phyloP scores from a whole-genome alignment of 1,140 invertebrate species.

The Agrypnia vestita region DNA sequence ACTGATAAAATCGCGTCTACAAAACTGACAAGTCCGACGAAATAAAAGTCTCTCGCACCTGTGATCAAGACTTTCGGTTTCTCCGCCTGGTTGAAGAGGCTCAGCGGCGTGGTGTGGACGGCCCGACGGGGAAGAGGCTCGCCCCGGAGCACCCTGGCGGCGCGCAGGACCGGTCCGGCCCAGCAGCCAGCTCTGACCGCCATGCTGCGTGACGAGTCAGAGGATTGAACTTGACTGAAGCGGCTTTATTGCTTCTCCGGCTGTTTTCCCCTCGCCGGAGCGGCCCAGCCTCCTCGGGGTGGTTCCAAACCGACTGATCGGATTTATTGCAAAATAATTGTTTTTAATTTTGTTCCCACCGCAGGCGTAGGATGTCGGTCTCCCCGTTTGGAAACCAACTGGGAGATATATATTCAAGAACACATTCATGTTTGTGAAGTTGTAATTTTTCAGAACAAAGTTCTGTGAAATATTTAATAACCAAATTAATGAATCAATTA shows the following conservation, averaged over 20 bases:
- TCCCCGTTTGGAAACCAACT: too few species aligned
- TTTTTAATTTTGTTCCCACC: too few species aligned
- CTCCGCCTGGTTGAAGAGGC: background rate
- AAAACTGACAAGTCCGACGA: background rate
- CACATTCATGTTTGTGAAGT: too few species aligned
- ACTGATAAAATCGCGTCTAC: background rate
- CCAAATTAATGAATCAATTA: too few species aligned
- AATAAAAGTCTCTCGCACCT: background rate
- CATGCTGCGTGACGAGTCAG: constrained; percentile 32
- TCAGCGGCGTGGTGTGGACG: background rate
- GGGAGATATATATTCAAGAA: too few species aligned
- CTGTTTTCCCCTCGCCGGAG: background rate
- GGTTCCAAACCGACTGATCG: constrained; percentile 15
- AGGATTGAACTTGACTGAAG: constrained; percentile 56
- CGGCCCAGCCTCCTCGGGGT: constrained; percentile 19
- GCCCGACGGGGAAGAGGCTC: background rate
- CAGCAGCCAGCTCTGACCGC: constrained; percentile 12
- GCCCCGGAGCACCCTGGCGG: background rate
- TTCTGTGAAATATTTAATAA: too few species aligned
- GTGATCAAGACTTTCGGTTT: constrained; percentile 22
- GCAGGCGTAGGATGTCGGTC: too few species aligned
- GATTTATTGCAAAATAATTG: too few species aligned
- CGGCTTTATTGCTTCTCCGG: constrained; percentile 6
- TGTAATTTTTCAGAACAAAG: too few species aligned
- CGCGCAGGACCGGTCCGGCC: background rate